Evolutionary conservation across 1,140 invertebrate species (phyloP).

Genomic region (Calycopis cecrops): DNA sequence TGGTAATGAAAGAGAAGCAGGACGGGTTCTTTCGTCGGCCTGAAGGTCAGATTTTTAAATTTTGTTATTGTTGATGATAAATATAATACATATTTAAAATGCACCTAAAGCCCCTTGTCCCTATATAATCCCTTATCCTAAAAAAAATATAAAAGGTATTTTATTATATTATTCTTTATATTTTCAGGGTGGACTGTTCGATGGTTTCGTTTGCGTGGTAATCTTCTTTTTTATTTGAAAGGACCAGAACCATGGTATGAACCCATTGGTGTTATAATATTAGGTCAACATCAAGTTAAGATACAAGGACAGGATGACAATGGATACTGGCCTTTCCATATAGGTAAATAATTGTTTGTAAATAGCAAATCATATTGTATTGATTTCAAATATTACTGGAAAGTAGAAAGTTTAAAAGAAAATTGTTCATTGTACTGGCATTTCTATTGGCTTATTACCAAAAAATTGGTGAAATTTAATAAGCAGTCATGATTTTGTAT

Average conservation of each 20-base stretch:
- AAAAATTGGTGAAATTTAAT: no score
- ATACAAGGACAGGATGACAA: conserved; percentile 70
- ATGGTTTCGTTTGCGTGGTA: conserved; percentile 94
- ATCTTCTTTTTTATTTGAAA: conserved; percentile 96
- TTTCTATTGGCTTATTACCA: no score
- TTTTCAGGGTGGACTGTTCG: conserved; percentile 86
- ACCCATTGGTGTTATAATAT: conserved; percentile 89
- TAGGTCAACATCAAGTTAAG: conserved; percentile 86
- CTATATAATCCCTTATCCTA: no score
- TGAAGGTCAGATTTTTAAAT: conserved; percentile 82
- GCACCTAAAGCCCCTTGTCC: no score
- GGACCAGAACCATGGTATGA: conserved; percentile 91
- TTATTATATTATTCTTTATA: conserved; percentile 15
- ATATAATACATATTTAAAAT: no score
- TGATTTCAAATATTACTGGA: no score
- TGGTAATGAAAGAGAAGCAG: conserved; percentile 89
- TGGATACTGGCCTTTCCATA: conserved; percentile 80
- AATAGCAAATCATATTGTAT: no score
- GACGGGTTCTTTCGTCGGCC: conserved; percentile 93
- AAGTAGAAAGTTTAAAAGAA: no score
- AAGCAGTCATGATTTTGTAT: conserved; percentile 13
- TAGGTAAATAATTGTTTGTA: conserved; percentile 73
- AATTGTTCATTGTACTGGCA: no score
- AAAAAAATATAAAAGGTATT: no score
- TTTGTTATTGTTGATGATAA: no score